These are phyloP conservation scores for Platycnemis pennipes DNA, from an alignment of 2,888 invertebrate species.

Conservation along the genomic window DNA sequence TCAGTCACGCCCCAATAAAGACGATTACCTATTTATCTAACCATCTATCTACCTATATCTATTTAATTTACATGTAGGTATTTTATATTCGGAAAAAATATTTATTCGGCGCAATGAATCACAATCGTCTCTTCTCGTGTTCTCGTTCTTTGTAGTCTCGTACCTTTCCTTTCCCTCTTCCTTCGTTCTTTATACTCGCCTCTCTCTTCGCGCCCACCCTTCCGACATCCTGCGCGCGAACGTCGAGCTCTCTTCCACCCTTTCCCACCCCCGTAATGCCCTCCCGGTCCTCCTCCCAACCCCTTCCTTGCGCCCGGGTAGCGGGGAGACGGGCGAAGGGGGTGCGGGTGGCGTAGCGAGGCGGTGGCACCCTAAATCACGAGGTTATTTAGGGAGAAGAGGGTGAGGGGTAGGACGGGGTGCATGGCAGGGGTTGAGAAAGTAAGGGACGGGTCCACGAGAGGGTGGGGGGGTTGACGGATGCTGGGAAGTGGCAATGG, in stretches of 20 bases:
- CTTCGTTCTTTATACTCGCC: background rate
- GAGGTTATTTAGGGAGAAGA: constrained; percentile 62
- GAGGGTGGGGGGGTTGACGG: background rate
- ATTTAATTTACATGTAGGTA: no score
- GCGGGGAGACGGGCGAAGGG: background rate
- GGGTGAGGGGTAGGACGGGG: background rate
- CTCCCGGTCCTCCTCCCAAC: background rate
- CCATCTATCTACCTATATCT: no score
- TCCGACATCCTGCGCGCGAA: background rate
- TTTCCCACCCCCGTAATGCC: background rate
- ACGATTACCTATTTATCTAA: no score
- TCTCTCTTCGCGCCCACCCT: constrained; percentile 18
- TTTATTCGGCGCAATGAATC: no score
- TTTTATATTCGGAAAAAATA: no score
- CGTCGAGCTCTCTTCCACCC: background rate
- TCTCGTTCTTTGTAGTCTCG: no score
- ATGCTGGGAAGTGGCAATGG: constrained; percentile 12
- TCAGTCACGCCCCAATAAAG: no score
- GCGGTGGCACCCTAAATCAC: constrained; percentile 52
- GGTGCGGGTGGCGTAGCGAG: background rate
- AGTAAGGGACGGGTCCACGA: no score
- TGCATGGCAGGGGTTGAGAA: background rate
- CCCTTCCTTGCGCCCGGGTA: background rate
- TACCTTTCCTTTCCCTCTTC: background rate
- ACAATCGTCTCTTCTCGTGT: no score